A percentile compares a stretch with the other conserved stretches of the same genome.
These are phyloP conservation scores for Pipa parva DNA, from an alignment of 2,113 vertebrate genomes.

Conservation along the genomic window DNA sequence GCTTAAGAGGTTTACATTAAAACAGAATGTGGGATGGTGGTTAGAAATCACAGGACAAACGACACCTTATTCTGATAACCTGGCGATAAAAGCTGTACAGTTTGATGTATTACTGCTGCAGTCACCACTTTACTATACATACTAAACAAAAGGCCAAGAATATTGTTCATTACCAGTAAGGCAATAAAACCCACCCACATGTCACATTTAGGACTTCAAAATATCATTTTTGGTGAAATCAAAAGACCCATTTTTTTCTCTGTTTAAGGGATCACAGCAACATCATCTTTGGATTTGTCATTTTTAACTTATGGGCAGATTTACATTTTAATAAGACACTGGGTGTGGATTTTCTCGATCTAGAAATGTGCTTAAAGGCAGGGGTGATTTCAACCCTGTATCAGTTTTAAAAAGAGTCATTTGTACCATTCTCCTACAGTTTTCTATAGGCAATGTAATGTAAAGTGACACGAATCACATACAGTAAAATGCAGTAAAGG, in stretches of 20 bases:
- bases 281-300: not conserved
- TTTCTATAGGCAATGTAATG: no score
- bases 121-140: slow-evolving; percentile 43
- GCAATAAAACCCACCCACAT: slow-evolving; percentile 26
- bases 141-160: slow-evolving; percentile 42
- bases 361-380: not conserved
- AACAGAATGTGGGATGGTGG: slow-evolving; percentile 59
- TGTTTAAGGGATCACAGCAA: not conserved
- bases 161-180: slow-evolving; percentile 41
- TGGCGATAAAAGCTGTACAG: slow-evolving; percentile 62
- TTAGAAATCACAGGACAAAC: slow-evolving; percentile 71
- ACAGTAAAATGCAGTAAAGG: no score
- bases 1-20: slow-evolving; percentile 69
- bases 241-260: not conserved
- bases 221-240: slow-evolving; percentile 27
- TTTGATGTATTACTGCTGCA: slow-evolving; percentile 58
- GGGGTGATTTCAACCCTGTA: no score
- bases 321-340: not conserved
- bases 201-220: not conserved
- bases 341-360: not conserved
- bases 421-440: no score
- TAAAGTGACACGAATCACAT: no score
- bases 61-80: slow-evolving; percentile 69
- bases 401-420: no score
- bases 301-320: not conserved